Conservation (phyloP, 2,113 vertebrate species). For the Epinephelus fuscoguttatus region DNA sequence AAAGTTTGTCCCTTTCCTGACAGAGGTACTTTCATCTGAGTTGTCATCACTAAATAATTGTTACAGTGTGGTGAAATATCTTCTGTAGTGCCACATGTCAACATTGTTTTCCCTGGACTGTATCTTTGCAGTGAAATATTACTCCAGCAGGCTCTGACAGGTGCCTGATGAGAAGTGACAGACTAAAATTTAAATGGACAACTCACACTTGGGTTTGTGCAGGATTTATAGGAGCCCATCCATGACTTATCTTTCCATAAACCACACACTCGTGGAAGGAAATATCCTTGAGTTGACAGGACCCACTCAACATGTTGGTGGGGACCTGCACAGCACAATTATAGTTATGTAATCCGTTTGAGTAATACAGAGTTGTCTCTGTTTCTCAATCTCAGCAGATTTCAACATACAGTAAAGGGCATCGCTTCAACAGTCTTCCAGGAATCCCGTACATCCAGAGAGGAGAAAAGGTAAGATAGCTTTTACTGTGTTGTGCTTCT, state of each 20-base stretch:
- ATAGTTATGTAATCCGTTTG: constrained; percentile 32
- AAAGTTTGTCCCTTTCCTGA: neutral
- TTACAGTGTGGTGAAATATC: constrained; percentile 20
- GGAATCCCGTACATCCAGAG: constrained; percentile 34
- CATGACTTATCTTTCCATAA: constrained; percentile 43
- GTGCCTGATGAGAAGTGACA: constrained; percentile 30
- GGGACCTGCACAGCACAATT: constrained; percentile 17
- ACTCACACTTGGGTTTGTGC: constrained; percentile 20
- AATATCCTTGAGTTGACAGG: constrained; percentile 19
- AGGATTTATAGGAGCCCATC: constrained; percentile 37
- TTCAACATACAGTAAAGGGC: constrained; percentile 20
- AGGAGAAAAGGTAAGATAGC: constrained; percentile 61
- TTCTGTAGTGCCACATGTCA: constrained; percentile 28
- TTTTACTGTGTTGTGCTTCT: neutral
- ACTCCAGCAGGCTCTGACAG: constrained; percentile 33
- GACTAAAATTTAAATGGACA: constrained; percentile 45
- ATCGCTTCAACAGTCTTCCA: constrained; percentile 1
- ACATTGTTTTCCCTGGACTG: constrained; percentile 42
- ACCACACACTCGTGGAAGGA: constrained; percentile 19
- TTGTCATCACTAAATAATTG: constrained; percentile 21
- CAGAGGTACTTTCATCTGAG: neutral
- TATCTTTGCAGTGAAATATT: constrained; percentile 29
- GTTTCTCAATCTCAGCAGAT: constrained; percentile 65
- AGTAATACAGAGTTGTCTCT: constrained; percentile 34
- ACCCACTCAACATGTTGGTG: constrained; percentile 11